These are phyloP conservation scores for Glyptemys insculpta DNA, from an alignment of 2,797 vertebrate species.

Conservation along the genomic window DNA sequence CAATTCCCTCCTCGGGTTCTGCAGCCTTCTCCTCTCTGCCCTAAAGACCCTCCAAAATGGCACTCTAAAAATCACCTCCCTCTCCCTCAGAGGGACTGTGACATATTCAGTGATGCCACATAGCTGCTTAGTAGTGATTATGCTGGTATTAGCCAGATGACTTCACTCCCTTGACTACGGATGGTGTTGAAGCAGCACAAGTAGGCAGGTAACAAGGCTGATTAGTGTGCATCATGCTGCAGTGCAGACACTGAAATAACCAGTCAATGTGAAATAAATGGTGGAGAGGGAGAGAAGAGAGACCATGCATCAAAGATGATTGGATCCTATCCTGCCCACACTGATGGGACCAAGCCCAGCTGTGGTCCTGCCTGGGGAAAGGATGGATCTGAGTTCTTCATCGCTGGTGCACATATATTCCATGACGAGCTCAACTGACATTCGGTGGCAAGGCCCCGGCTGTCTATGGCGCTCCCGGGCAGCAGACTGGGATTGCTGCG, in stretches of 20 bases:
- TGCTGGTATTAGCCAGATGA: not conserved
- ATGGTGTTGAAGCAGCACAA: not conserved
- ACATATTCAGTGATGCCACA: not conserved
- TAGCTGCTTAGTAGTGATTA: not conserved
- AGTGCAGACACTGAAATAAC: not conserved
- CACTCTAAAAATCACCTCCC: not conserved
- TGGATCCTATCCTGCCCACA: not conserved
- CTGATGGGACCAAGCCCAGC: not conserved
- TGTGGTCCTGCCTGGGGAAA: not conserved
- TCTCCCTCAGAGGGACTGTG: not conserved
- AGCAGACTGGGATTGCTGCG: not conserved
- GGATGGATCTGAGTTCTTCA: not conserved
- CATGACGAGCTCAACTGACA: not conserved
- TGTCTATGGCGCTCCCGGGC: not conserved
- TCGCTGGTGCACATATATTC: not conserved
- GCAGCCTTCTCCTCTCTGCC: not conserved
- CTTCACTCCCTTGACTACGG: not conserved
- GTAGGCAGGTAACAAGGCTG: not conserved
- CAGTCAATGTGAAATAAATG: not conserved
- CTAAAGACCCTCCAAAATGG: not conserved
- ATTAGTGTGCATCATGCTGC: not conserved
- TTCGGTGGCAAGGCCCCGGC: not conserved
- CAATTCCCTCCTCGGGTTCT: not conserved
- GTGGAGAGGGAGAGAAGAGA: not conserved
- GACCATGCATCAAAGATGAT: not conserved